phyloP scores from a whole-genome alignment of 37 sponge, comb jelly and placozoan genomes.

The Beroe forskalii region DNA sequence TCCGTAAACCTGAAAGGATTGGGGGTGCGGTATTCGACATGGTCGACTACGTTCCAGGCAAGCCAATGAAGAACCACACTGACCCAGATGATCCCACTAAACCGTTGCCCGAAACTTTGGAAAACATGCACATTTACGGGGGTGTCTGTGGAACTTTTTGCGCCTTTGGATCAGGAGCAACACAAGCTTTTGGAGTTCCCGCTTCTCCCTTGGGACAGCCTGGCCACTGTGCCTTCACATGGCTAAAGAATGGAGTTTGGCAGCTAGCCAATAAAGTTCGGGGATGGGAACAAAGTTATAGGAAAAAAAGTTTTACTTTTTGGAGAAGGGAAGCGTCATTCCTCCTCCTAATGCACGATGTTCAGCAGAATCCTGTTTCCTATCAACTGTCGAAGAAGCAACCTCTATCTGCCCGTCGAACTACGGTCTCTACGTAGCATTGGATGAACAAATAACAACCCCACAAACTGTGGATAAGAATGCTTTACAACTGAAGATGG shows the following conservation, averaged over 20 bases:
- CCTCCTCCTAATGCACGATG: background rate
- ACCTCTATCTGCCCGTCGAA: background rate
- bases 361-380: background rate
- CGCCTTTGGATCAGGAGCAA: background rate
- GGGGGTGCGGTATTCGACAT: background rate
- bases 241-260: background rate
- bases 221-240: slow-evolving; percentile 28
- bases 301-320: background rate
- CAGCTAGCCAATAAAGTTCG: background rate
- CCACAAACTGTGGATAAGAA: background rate
- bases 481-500: background rate
- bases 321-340: slow-evolving; percentile 13
- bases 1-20: background rate
- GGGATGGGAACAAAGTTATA: background rate
- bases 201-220: slow-evolving; percentile 8
- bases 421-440: background rate
- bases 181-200: slow-evolving; percentile 29
- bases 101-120: background rate
- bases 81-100: no score
- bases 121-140: background rate
- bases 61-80: background rate
- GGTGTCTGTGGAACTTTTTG: slow-evolving; percentile 17
- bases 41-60: background rate
- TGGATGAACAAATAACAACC: background rate
- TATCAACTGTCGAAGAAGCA: background rate